Base-by-base conservation (phyloP, 2,797 vertebrate species). In the Macropodus opercularis region DNA sequence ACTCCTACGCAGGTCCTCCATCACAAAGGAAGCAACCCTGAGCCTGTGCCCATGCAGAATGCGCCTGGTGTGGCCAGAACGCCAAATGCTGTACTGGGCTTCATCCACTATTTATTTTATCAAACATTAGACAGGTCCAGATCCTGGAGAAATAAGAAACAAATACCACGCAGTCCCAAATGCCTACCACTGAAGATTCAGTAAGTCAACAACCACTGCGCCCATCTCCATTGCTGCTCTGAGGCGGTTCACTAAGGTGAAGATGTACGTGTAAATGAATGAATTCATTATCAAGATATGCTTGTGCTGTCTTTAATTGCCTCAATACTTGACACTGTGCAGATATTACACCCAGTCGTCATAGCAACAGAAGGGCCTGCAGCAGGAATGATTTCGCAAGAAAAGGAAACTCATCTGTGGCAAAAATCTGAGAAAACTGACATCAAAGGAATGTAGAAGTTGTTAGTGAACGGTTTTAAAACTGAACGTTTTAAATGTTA, bases 321-420 rank as follows among this genome's bases (percentile, higher is more conserved):
- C 43, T n/a, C 31, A 66, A 57, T 44, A 38, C 59, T 67, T 71
- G 41, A 74, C 50, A 70, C 34, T 53, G 51, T 57, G 32, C 32
- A 63, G 49, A 54, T 22, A 64, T 75, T 73, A 38, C 48, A 63
- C 66, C 43, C 31, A 22, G 70, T 79, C 63, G 71, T 76, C 79
- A 85, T 69, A 75, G 76, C 42, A 82, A 86, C 80, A 19, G 49
- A 58, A n/a, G 55, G 41, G 39, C n/a, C 48, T 49, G 32, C 26
- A 47, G 58, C 29, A 4, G 36, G 54, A 41, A 64, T 66, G 26
- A 68, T 46, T 81, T 75, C 52, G 63, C 36, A 69, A 69, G 51
- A 75, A 35, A 59, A 63, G 49, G 47, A 74, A 77, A 68, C 59
- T 57, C 15, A 10, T 56, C 58, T 27, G 57, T 29, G 34, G 35